Evolutionary conservation across 1,140 invertebrate species (phyloP).

Genomic region (Sarcophaga bullata): DNA sequence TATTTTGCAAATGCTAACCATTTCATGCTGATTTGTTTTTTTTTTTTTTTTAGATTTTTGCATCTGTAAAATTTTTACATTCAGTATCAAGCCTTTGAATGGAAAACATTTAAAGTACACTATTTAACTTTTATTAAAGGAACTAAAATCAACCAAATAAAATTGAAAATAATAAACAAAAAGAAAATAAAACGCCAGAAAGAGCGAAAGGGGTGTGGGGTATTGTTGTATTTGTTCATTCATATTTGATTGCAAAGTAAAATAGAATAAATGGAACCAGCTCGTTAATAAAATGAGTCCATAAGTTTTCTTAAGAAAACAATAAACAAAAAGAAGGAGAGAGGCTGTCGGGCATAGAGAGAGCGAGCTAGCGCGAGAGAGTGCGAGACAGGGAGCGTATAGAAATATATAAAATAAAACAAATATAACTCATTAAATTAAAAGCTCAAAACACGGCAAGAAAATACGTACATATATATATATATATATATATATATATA

Average conservation of each 20-base stretch:
- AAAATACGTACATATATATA: background rate
- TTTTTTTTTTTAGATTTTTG: constrained; percentile 3
- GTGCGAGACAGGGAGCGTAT: background rate
- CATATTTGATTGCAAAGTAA: background rate
- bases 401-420: background rate
- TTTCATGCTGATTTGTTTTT: background rate
- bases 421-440: no score
- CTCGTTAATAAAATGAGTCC: background rate
- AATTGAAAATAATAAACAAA: background rate
- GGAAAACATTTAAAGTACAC: background rate
- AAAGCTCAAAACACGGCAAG: background rate
- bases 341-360: background rate
- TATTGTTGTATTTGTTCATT: no score
- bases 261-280: background rate
- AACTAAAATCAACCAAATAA: background rate
- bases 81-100: background rate
- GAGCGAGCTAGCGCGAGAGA: background rate
- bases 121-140: background rate
- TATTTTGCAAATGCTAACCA: background rate
- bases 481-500: no score
- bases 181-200: background rate
- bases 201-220: background rate
- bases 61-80: constrained; percentile 4
- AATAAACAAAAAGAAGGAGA: background rate
- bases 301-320: background rate